Percentiles rank a stretch among this genome's conserved stretches.
Conservation (phyloP, 2,113 vertebrate genomes). For the Hippocampus zosterae region DNA sequence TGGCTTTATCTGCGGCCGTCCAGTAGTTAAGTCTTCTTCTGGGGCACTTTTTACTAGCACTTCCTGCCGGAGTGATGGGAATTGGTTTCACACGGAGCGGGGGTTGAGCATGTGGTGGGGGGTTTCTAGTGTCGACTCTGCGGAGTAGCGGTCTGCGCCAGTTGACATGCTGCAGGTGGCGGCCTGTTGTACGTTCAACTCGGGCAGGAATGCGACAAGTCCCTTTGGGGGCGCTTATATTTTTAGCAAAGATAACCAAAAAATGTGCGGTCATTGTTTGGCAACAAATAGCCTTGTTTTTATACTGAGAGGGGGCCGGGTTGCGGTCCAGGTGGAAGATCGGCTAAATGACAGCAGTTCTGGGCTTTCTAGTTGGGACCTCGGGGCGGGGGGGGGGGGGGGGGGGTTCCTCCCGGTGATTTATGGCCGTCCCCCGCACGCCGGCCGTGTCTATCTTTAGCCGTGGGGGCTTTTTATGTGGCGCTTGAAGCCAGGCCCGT, state of each 20-base stretch:
- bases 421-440: conserved; percentile 44
- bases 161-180: conserved; percentile 61
- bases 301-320: not conserved
- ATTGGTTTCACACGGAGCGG: conserved; percentile 39
- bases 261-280: not conserved
- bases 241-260: conserved; percentile 5
- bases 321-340: conserved; percentile 21
- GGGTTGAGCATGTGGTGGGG: not conserved
- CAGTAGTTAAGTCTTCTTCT: conserved; percentile 17
- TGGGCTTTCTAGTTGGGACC: conserved; percentile 32
- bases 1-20: not conserved
- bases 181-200: conserved; percentile 65
- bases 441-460: conserved; percentile 66
- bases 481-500: conserved; percentile 26
- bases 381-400: not conserved
- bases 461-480: conserved; percentile 54
- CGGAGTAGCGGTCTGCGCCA: conserved; percentile 34
- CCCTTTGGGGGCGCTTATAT: conserved; percentile 31
- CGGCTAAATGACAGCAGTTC: conserved; percentile 18
- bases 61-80: conserved; percentile 33
- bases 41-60: conserved; percentile 41
- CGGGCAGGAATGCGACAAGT: conserved; percentile 56
- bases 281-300: not conserved
- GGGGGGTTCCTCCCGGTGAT: conserved; percentile 41
- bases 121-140: not conserved